These are phyloP conservation scores for Smittia aterrima DNA, from an alignment of 2,888 invertebrate species.

Conservation along the genomic window DNA sequence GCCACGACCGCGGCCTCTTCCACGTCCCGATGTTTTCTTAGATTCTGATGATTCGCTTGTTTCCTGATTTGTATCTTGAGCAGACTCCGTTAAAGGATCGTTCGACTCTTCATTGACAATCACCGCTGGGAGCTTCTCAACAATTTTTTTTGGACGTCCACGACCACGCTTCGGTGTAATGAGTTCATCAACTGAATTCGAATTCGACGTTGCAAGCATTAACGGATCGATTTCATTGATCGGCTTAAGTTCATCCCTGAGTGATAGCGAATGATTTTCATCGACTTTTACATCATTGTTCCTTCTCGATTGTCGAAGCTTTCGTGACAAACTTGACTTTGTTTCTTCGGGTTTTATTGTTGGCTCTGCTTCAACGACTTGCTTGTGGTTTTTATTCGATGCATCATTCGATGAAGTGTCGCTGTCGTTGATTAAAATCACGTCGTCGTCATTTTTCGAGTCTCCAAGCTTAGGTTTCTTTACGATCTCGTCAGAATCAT, in stretches of 20 bases:
- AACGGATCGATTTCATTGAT: constrained; percentile 30
- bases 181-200: constrained; percentile 45
- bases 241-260: background rate
- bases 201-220: background rate
- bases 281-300: background rate
- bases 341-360: constrained; percentile 31
- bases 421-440: constrained; percentile 37
- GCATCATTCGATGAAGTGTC: constrained; percentile 30
- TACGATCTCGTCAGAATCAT: background rate
- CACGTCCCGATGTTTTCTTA: constrained; percentile 49
- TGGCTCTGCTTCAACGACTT: background rate
- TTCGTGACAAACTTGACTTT: constrained; percentile 17
- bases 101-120: constrained; percentile 15
- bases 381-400: constrained; percentile 29
- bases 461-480: constrained; percentile 12
- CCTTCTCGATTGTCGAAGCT: constrained; percentile 19
- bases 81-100: background rate
- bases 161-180: constrained; percentile 50
- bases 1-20: constrained; percentile 55
- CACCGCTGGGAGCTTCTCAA: constrained; percentile 49
- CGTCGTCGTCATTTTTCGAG: constrained; percentile 27
- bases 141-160: constrained; percentile 56
- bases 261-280: background rate
- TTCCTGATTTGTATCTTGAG: constrained; percentile 43
- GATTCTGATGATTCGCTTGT: constrained; percentile 46